Conservation (phyloP, 2,888 invertebrate genomes). For the Cheilosia grossa region DNA sequence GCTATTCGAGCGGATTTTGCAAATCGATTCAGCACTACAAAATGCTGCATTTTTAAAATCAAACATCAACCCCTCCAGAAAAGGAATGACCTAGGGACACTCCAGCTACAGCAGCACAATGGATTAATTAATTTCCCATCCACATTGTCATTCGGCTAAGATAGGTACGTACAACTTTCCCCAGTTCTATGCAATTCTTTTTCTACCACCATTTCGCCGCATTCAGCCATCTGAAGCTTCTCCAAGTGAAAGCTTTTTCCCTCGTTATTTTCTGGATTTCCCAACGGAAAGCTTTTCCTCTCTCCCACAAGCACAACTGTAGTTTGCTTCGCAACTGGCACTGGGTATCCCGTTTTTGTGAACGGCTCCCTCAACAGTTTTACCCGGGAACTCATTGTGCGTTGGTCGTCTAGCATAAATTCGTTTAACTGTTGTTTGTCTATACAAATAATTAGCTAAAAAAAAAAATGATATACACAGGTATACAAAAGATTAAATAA, state of each 20-base stretch:
- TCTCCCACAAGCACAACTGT: constrained; percentile 27
- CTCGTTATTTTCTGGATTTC: constrained; percentile 61
- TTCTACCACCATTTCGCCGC: constrained; percentile 54
- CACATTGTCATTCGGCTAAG: neutral
- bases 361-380: constrained; percentile 82
- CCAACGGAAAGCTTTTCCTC: constrained; percentile 38
- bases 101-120: neutral
- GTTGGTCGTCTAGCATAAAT: constrained; percentile 76
- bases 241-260: constrained; percentile 38
- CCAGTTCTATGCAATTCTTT: neutral
- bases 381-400: constrained; percentile 82
- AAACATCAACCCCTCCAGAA: neutral
- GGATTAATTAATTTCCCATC: neutral
- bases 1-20: neutral
- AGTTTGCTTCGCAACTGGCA: constrained; percentile 4
- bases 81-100: neutral
- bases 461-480: constrained; percentile 13
- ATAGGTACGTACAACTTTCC: neutral
- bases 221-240: constrained; percentile 52
- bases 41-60: constrained; percentile 32
- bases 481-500: constrained; percentile 4
- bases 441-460: constrained; percentile 20
- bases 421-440: constrained; percentile 20
- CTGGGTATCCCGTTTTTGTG: constrained; percentile 67
- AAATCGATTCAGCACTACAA: constrained; percentile 28